Base-by-base conservation (phyloP, 2,888 invertebrate species). In the Drosophila yooni region DNA sequence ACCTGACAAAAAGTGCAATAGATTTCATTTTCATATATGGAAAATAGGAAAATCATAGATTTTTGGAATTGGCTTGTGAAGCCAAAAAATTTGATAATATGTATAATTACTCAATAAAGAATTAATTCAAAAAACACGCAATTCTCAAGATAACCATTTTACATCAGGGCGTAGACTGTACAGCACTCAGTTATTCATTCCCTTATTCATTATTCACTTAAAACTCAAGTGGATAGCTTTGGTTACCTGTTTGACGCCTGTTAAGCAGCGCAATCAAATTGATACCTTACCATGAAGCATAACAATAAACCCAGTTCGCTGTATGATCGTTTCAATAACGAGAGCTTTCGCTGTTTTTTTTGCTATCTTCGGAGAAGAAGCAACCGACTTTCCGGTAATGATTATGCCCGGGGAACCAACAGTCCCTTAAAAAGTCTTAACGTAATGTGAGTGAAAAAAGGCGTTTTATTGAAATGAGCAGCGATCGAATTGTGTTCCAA, bases 401-500 rank as follows among this genome's bases (percentile, higher is more conserved):
- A 82, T 85, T 78, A 84, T 85, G 80, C 56, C 70, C 81, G 58
- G 60, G 50, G 58, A 56, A 59, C 36, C 13, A 33, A 43, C 29
- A 63, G 58, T 63, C 63, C 63, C 76, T 71, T 60, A 76, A 80
- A 60, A 63, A 66, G 40, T 38, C 62, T 33, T 40, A 38, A 58
- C 21, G 66, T 71, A 80, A 73, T 71, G 67, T 70, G 78, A 58
- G 62, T 29, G 56, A 54, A 66, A 65, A 70, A 77, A 71, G 79
- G 56, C 74, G 79, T 76, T 87, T 89, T 89, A 84, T 84, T 84
- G 84, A 82, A 84, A 85, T 89, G 80, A 82, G 67, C 70, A 69
- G 38, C 75, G 87, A 84, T 89, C 75, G 89, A 76, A 87, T 75
- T 89, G 88, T 74, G 82, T 61, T 72, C 68, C 66, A 85, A 85